These are phyloP conservation scores for Formica selysi DNA, from an alignment of 1,140 invertebrate genomes.

Conservation along the genomic window DNA sequence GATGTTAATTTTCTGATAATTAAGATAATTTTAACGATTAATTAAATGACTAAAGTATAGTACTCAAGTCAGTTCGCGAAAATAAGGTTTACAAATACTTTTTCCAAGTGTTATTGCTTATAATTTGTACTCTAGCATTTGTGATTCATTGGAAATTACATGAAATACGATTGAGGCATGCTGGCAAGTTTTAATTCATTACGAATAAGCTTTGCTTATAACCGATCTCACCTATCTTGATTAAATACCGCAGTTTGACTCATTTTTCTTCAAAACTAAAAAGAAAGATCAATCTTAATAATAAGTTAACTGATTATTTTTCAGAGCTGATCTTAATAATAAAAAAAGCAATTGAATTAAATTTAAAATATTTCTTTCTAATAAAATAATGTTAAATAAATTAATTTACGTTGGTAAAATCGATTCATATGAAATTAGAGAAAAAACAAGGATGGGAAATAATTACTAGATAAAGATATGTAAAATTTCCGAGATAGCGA, in stretches of 20 bases:
- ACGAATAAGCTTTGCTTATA: slow-evolving; percentile 26
- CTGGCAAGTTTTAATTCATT: background rate
- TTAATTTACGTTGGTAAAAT: background rate
- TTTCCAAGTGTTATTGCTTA: background rate
- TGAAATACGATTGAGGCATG: background rate
- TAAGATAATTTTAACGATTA: slow-evolving; percentile 33
- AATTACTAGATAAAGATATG: background rate
- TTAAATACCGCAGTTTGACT: background rate
- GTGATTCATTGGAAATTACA: slow-evolving; percentile 11
- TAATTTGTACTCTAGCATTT: background rate
- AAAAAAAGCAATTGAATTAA: background rate
- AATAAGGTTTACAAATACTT: background rate
- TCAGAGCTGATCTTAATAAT: slow-evolving; percentile 4
- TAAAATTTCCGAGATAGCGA: background rate
- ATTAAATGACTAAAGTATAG: background rate
- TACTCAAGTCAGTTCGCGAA: background rate
- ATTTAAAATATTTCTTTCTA: slow-evolving; percentile 23
- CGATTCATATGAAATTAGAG: background rate
- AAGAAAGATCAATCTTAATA: slow-evolving; percentile 28
- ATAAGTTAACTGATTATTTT: background rate
- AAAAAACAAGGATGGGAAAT: background rate
- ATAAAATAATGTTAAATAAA: background rate
- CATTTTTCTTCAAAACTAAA: background rate
- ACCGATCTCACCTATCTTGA: background rate
- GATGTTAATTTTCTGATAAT: slow-evolving; percentile 33